Evolutionary conservation across 2,113 vertebrate species (phyloP).

Genomic region (Prochilodus magdalenae): DNA sequence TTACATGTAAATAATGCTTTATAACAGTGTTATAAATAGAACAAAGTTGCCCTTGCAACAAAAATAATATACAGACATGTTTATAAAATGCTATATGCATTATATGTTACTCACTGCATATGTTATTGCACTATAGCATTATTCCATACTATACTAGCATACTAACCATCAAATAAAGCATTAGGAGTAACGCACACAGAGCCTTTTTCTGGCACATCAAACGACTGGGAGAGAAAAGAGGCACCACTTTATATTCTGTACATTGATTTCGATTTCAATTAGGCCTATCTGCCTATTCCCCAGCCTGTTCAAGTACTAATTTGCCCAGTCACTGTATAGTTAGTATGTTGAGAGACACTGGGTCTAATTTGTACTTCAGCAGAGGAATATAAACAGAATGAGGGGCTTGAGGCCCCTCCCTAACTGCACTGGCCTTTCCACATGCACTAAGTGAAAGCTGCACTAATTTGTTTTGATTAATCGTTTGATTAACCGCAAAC

Average conservation of each 20-base stretch:
- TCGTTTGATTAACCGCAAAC: conserved; percentile 31
- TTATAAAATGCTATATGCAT: too few relatives aligned
- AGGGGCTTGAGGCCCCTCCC: conserved; percentile 1
- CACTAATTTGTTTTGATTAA: conserved; percentile 50
- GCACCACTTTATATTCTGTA: neutral
- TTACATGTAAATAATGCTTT: too few relatives aligned
- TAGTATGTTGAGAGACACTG: neutral
- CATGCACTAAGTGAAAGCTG: conserved; percentile 16
- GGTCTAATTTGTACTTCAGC: neutral
- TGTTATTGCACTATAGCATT: too few relatives aligned
- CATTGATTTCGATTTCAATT: neutral
- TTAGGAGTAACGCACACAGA: neutral
- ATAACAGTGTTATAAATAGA: too few relatives aligned
- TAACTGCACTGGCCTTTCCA: conserved; percentile 4
- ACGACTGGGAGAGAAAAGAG: neutral
- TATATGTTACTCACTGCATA: too few relatives aligned
- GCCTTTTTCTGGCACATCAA: neutral
- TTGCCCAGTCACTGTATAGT: neutral
- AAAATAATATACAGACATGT: too few relatives aligned
- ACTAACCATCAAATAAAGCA: neutral
- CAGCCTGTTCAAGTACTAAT: neutral
- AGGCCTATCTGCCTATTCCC: neutral
- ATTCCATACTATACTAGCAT: too few relatives aligned
- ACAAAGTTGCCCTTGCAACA: too few relatives aligned
- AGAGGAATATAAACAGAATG: neutral